Evolutionary conservation across 2,797 vertebrate species (phyloP).

Genomic region (Sebastes steindachneri): DNA sequence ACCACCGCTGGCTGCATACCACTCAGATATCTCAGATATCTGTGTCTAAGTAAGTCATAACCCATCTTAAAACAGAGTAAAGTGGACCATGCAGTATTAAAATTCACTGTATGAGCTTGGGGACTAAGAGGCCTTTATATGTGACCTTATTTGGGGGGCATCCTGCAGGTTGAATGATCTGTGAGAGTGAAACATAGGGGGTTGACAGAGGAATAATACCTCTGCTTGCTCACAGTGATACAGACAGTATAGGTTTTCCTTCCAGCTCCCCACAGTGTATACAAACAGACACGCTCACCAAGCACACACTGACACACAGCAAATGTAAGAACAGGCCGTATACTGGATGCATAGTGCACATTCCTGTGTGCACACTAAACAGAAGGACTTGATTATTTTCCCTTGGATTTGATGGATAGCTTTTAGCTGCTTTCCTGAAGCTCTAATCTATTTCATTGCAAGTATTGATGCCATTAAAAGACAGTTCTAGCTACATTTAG

Average conservation of each 20-base stretch:
- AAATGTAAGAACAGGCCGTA: conserved; percentile 13
- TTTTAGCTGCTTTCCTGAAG: background rate
- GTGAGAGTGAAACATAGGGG: background rate
- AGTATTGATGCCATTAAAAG: background rate
- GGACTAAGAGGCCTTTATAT: background rate
- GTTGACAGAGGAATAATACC: background rate
- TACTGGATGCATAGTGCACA: conserved; percentile 27
- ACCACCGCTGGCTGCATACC: conserved; percentile 22
- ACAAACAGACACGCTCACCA: conserved; percentile 9
- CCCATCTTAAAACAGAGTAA: conserved; percentile 3
- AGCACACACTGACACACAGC: conserved; percentile 3
- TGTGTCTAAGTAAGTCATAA: conserved; percentile 44
- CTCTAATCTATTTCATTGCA: background rate
- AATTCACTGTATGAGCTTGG: background rate
- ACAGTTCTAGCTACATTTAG: background rate
- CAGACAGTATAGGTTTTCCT: background rate
- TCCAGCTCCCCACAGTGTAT: background rate
- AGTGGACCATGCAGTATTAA: background rate
- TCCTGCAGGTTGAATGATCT: conserved; percentile 21
- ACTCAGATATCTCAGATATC: conserved; percentile 24
- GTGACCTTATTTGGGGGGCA: background rate
- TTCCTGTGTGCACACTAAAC: conserved; percentile 30
- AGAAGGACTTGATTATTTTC: conserved; percentile 28
- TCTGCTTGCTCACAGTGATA: conserved; percentile 10
- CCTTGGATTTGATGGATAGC: conserved; percentile 2